Evolutionary conservation across 1,140 invertebrate genomes (phyloP).

Genomic region (Proales similis): DNA sequence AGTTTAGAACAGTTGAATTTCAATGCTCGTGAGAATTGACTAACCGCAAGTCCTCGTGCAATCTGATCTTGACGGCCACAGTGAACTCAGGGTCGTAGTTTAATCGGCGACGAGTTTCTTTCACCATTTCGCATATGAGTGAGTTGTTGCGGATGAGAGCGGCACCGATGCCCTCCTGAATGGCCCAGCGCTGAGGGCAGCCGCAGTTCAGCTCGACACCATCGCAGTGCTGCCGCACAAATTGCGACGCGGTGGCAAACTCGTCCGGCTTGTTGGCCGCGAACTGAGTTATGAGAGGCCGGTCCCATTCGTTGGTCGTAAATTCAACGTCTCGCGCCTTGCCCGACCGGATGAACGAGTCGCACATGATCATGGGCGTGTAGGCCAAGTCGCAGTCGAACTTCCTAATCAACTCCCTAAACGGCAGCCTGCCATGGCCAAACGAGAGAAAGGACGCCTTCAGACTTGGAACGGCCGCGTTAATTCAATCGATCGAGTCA

Average conservation of each 20-base stretch:
- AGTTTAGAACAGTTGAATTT: neutral
- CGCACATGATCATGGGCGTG: constrained; percentile 90
- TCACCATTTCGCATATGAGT: constrained; percentile 69
- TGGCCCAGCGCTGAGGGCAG: constrained; percentile 89
- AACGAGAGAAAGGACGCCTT: neutral
- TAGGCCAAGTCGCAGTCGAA: constrained; percentile 83
- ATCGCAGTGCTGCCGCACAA: constrained; percentile 72
- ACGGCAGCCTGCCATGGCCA: constrained; percentile 64
- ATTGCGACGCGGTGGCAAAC: constrained; percentile 72
- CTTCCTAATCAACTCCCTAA: constrained; percentile 69
- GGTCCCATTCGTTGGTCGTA: constrained; percentile 67
- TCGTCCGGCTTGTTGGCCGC: constrained; percentile 75
- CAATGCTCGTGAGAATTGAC: neutral
- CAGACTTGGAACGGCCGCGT: neutral
- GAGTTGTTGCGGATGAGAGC: constrained; percentile 74
- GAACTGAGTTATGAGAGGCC: constrained; percentile 85
- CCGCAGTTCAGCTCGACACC: constrained; percentile 93
- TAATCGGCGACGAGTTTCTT: constrained; percentile 55
- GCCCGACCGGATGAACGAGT: constrained; percentile 78
- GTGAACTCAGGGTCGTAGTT: constrained; percentile 62
- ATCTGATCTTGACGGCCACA: constrained; percentile 82
- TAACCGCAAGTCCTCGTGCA: constrained; percentile 58
- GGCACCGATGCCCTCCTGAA: constrained; percentile 79
- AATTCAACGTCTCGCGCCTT: constrained; percentile 84
- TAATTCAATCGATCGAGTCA: constrained; percentile 39